Evolutionary conservation across 1,140 invertebrate species (phyloP).

Genomic region (Thaumetopoea pityocampa): DNA sequence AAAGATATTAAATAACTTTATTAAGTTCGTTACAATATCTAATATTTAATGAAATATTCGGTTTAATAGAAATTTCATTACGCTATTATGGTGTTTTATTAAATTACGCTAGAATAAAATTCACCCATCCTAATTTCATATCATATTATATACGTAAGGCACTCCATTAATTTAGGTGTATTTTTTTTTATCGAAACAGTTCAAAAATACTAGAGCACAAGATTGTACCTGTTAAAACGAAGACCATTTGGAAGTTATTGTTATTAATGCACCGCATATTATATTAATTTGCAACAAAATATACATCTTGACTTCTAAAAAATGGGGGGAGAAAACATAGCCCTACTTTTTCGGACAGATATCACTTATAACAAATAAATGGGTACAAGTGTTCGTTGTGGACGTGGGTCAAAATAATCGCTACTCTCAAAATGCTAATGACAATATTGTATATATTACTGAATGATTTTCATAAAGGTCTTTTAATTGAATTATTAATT

Average conservation of each 20-base stretch:
- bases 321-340: no score
- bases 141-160: conserved; percentile 74
- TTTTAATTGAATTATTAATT: no score
- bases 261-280: conserved; percentile 30
- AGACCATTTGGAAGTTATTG: conserved; percentile 64
- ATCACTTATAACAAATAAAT: no score
- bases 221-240: conserved; percentile 52
- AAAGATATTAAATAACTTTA: conserved; percentile 55
- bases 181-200: conserved; percentile 54
- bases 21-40: conserved; percentile 64
- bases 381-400: no score
- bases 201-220: conserved; percentile 53
- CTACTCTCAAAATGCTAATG: no score
- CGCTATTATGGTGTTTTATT: conserved; percentile 70
- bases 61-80: conserved; percentile 62
- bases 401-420: no score
- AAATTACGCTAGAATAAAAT: conserved; percentile 74
- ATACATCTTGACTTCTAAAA: no score
- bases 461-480: no score
- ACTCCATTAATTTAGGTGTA: conserved; percentile 71
- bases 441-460: no score
- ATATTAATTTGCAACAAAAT: no score
- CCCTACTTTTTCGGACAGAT: no score
- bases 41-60: conserved; percentile 60
- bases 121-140: conserved; percentile 70